Base-by-base conservation (phyloP, 2,888 invertebrate species). In the Agrenia bidenticulata region DNA sequence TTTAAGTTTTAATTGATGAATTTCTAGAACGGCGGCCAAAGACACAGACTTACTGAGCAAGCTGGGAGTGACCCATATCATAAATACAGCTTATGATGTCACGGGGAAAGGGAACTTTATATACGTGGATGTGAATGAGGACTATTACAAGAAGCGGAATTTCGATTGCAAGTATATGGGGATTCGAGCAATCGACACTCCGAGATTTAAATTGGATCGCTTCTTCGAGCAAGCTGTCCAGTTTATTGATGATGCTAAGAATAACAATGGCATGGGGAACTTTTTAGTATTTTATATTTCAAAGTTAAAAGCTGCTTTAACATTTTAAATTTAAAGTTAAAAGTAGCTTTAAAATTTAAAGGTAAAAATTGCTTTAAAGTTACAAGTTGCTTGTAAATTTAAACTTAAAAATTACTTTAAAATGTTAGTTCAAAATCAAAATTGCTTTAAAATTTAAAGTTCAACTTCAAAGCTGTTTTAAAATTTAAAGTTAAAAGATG, bases 91-190 rank as follows among this genome's bases (percentile, higher is more conserved):
- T 15, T 54, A 54, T 27, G 54, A 54, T 27, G 27, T 9, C 9
- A 54, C 54, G 5, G 54, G 54, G 2, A 54, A 54, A 54, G 54
- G 54, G n/a, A 54, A 54, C 19, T 54, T 54, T 17, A 54, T 54
- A 26, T 54, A 54, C n/a, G 54, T 54, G 9, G 26, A 54, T 13
- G 27, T 27, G 2, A 54, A 54, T 19, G 54, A 54, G n/a, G 54
- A 54, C n/a, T 54, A 54, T 27, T 54, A 26, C 19, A n/a, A 24
- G 5, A 19, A 26, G n/a, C 26, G 54, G 9, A 54, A 54, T 15
- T 54, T 54, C 32, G n/a, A 24, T 27, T 24, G 24, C 15, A 27
- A 26, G 9, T 54, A 54, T 27, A 27, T 26, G 19, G 54, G 54
- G 54, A 54, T 54, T 17, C 54, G 54, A 27, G 54, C 54, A 24